Evolutionary conservation across 2,888 invertebrate genomes (phyloP), one percentile per base, ranked within the genome.

Genomic region (Synanthedon formicaeformis): DNA sequence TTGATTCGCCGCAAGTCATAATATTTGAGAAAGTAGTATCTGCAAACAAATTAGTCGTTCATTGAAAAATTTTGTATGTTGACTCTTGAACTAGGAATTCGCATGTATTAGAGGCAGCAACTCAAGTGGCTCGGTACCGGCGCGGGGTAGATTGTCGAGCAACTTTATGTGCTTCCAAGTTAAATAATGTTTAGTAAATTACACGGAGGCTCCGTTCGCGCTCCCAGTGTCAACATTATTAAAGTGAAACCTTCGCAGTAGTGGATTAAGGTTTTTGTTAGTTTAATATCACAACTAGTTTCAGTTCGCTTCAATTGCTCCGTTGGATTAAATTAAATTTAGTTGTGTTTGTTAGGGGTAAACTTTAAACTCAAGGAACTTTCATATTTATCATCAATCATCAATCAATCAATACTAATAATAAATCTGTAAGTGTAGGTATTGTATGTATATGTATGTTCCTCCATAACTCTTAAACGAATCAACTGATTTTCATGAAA

Each of bases 121-220:
- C 49, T 49, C 49, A 49, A 49, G 49, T 41, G 54, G 54, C 55
- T 27, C 55, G 52, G 10, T 34, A 34, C 34, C 34, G 34, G 49
- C 49, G 54, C 34, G 34, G 49, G 14, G 54, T 56, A 56, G 52
- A 56, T 52, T 52, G 48, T 53, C 50, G 51, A 51, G 34, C 52
- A 52, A 52, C 51, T 54, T 53, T 54, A 54, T 51, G 51, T 13
- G 34, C 13, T 45, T 27, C 40, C n/a, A 40, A n/a, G 50, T 51
- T 56, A 56, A 56, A 53, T 56, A 54, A 56, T 54, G 56, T 54
- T 53, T 50, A 54, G 54, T 56, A 54, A 56, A 56, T 56, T 53
- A 50, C 56, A 40, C 49, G 50, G 53, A 41, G 45, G 12, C 49
- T 49, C 16, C 49, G 49, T 18, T 49, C 16, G 18, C 49, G 16